Evolutionary conservation across 1,140 invertebrate genomes (phyloP).

Genomic region (Drosophila malerkotliana): DNA sequence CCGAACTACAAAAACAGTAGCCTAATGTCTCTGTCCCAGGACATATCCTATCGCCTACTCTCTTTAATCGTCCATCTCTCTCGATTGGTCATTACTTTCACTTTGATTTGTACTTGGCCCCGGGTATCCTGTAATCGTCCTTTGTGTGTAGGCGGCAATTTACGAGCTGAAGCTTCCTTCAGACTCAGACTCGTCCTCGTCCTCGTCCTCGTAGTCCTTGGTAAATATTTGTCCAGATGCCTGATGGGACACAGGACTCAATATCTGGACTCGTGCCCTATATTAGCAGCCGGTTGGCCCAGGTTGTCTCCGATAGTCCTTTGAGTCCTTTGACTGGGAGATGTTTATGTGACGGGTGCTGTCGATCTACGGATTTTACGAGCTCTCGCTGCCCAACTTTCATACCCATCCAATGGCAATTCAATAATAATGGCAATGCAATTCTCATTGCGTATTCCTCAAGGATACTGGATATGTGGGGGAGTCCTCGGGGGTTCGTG

Average conservation of each 20-base stretch:
- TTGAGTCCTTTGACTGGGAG: conserved; percentile 22
- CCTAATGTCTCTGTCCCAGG: conserved; percentile 71
- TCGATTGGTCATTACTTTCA: conserved; percentile 74
- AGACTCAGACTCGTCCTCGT: neutral
- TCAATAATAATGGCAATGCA: conserved; percentile 46
- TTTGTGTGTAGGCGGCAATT: conserved; percentile 69
- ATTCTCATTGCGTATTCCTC: conserved; percentile 46
- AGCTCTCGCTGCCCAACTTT: conserved; percentile 56
- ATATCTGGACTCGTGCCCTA: conserved; percentile 61
- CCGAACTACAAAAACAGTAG: conserved; percentile 59
- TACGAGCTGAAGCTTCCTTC: conserved; percentile 74
- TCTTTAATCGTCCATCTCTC: neutral
- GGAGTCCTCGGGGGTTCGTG: conserved; percentile 28
- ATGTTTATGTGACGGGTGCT: conserved; percentile 63
- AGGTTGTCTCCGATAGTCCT: conserved; percentile 12
- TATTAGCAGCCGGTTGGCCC: conserved; percentile 66
- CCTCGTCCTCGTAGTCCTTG: neutral
- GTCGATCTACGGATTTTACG: conserved; percentile 71
- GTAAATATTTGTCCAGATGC: conserved; percentile 79
- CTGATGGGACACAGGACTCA: conserved; percentile 6
- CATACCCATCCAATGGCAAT: conserved; percentile 23
- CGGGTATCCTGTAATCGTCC: neutral
- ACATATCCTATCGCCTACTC: conserved; percentile 10
- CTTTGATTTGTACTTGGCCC: conserved; percentile 65
- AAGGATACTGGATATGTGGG: conserved; percentile 25